phyloP scores from a whole-genome alignment of 2,113 vertebrate species.

The Vimba vimba region DNA sequence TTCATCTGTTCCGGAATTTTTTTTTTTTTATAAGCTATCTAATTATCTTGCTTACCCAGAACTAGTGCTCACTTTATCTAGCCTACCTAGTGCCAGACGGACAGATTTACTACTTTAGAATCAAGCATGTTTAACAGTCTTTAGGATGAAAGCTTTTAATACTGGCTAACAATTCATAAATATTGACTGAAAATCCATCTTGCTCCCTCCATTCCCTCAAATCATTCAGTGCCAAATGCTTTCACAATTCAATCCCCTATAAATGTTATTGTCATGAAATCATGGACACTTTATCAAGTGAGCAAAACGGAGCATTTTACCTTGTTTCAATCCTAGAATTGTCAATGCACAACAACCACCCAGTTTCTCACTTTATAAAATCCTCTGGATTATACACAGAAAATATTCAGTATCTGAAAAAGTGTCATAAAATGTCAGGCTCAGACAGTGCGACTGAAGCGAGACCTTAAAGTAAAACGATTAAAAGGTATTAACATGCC shows the following conservation, averaged over 20 bases:
- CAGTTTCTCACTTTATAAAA: not conserved
- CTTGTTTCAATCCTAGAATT: not conserved
- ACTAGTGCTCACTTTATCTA: not conserved
- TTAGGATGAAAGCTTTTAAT: not conserved
- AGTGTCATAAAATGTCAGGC: not conserved
- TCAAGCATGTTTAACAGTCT: not conserved
- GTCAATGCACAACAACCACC: not conserved
- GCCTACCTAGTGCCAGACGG: not conserved
- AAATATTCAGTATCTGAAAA: not conserved
- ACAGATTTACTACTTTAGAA: not conserved
- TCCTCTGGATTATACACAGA: not conserved
- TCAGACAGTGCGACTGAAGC: not conserved
- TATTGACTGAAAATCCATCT: conserved; percentile 10
- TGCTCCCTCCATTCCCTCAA: not conserved
- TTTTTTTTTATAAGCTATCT: too few relatives aligned
- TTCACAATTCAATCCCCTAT: not conserved
- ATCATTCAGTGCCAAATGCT: conserved; percentile 7
- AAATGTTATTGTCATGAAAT: conserved; percentile 25
- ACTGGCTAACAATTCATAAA: not conserved
- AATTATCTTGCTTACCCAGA: not conserved
- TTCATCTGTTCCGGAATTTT: too few relatives aligned
- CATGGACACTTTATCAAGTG: not conserved
- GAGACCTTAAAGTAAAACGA: not conserved
- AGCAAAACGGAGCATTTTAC: not conserved
- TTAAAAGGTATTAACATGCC: not conserved